A percentile compares a stretch with the other conserved stretches of the same genome.
Conservation (phyloP, 2,888 invertebrate genomes). For the Synanthedon andrenaeformis region DNA sequence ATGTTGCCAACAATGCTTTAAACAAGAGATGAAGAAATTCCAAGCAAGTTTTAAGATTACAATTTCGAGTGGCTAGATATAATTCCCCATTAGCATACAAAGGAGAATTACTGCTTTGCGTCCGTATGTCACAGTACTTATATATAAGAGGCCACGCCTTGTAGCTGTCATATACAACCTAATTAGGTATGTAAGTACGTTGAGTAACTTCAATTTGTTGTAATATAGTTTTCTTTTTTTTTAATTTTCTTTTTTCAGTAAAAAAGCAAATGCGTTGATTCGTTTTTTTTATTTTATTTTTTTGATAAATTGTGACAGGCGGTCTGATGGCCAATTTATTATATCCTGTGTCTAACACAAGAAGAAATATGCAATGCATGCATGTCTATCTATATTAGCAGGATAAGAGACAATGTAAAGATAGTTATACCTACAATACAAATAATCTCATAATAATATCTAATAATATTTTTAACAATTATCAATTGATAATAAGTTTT, state of each 20-base stretch:
- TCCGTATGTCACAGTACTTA: slow-evolving; percentile 54
- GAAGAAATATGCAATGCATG: too few relatives aligned
- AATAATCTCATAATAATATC: too few relatives aligned
- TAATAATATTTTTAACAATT: too few relatives aligned
- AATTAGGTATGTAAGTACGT: slow-evolving; percentile 53
- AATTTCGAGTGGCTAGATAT: slow-evolving; percentile 65
- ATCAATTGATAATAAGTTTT: too few relatives aligned
- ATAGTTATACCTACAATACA: too few relatives aligned
- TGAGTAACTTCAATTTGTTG: slow-evolving; percentile 21
- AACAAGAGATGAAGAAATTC: slow-evolving; percentile 67
- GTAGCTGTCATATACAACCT: slow-evolving; percentile 65
- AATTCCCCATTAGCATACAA: slow-evolving; percentile 69
- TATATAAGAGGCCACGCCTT: slow-evolving; percentile 60
- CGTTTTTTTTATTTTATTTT: too few relatives aligned
- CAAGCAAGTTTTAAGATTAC: slow-evolving; percentile 65
- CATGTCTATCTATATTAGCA: too few relatives aligned
- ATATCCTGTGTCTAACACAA: too few relatives aligned
- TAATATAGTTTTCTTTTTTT: neutral
- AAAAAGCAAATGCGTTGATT: too few relatives aligned
- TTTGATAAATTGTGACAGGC: too few relatives aligned
- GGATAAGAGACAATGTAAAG: too few relatives aligned
- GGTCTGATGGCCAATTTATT: too few relatives aligned
- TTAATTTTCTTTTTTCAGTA: neutral
- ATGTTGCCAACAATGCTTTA: slow-evolving; percentile 18
- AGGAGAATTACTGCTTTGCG: slow-evolving; percentile 61